Evolutionary conservation across 1,140 invertebrate species (phyloP), one percentile per base, ranked within the genome.

Genomic region (Ephestia elutella): DNA sequence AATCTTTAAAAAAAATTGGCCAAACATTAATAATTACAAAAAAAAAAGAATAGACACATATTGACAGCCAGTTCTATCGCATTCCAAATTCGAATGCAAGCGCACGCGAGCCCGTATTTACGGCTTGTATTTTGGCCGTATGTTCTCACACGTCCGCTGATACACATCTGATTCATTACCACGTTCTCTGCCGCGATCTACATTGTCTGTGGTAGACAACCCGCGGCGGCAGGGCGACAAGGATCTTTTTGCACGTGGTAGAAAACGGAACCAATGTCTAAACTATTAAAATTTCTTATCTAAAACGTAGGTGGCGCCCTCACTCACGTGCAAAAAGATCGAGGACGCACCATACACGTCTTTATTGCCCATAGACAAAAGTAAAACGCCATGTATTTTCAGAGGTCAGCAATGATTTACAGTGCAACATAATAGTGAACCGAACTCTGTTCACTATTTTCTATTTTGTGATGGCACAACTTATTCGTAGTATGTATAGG

Each of bases 161-260:
- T 87, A 87, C 84, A 83, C 80, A 87, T 87, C 84, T 87, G 84
- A 87, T 87, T 87, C 84, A 87, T 87, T 86, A 83, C 84, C 70
- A 70, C 70, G 68, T 17, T 55, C 72, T 67, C 69, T 62, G 62
- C 68, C 61, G 56, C 73, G 74, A 71, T 81, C 78, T 76, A 75
- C 70, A 77, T 74, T 73, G 65, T 77, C 73, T 78, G 69, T 78
- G 66, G 56, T 57, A 59, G 54, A 60, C 65, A 71, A 64, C 60
- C 59, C 56, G 59, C 59, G 54, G 59, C 55, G 49, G 35, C n/a
- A n/a, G n/a, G n/a, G n/a, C n/a, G n/a, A n/a, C n/a, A n/a, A n/a
- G n/a, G n/a, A n/a, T n/a, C n/a, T n/a, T n/a, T n/a, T n/a, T n/a
- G n/a, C n/a, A n/a, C n/a, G n/a, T n/a, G n/a, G n/a, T n/a, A n/a